Conservation (phyloP, 2,888 invertebrate species). For the Hyalella azteca region DNA sequence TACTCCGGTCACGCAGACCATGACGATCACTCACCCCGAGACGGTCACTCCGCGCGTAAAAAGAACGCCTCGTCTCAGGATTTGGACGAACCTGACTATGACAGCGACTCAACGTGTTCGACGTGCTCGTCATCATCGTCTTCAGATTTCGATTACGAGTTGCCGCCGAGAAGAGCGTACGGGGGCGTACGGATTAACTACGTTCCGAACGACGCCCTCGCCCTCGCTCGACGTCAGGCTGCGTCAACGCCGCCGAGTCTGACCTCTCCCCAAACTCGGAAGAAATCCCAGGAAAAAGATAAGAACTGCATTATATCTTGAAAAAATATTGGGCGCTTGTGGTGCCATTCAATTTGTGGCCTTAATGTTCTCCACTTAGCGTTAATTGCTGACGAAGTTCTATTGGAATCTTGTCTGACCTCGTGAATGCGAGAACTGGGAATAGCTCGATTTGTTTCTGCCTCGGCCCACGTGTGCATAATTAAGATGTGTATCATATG, state of each 20-base stretch:
- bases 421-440: too few relatives aligned
- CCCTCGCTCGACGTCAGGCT: slow-evolving; percentile 63
- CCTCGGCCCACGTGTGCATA: too few relatives aligned
- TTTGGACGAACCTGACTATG: slow-evolving; percentile 50
- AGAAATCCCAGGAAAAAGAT: slow-evolving; percentile 64
- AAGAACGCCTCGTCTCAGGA: slow-evolving; percentile 51
- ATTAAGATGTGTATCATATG: too few relatives aligned
- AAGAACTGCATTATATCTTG: slow-evolving; percentile 88
- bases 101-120: slow-evolving; percentile 83
- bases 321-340: slow-evolving; percentile 61
- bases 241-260: slow-evolving; percentile 57
- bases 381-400: background rate
- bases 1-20: slow-evolving; percentile 59
- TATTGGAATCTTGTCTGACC: too few relatives aligned
- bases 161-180: slow-evolving; percentile 82
- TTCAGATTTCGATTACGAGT: slow-evolving; percentile 81
- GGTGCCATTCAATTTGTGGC: slow-evolving; percentile 26
- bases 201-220: slow-evolving; percentile 89
- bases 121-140: slow-evolving; percentile 76
- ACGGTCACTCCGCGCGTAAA: background rate
- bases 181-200: slow-evolving; percentile 85
- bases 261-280: slow-evolving; percentile 61
- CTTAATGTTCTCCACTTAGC: background rate
- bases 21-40: slow-evolving; percentile 23
- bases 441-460: too few relatives aligned